Evolutionary conservation across 2,888 invertebrate species (phyloP), one percentile per base, ranked within the genome.

Genomic region (Ectemnius cavifrons): DNA sequence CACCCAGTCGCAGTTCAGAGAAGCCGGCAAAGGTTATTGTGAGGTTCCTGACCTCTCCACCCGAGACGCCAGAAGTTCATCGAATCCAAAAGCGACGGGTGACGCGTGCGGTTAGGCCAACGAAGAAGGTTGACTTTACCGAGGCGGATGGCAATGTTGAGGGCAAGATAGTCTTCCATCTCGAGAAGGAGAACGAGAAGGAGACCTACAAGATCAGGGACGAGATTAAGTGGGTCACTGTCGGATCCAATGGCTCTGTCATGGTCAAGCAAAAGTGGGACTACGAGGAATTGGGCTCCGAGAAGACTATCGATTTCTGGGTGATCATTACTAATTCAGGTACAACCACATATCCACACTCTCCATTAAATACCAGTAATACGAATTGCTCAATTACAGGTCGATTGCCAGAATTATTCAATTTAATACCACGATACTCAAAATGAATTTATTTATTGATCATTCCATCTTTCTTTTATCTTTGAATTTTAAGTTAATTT

Each of bases 181-280:
- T 98, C 84, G 97, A 97, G 89, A 97, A 97, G 91, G 97, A 97
- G 92, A 96, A 97, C 64, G 97, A 97, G 83, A 94, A 96, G 87
- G 97, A 98, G 91, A 97, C 96, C 11, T 98, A 97, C 91, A 97
- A 97, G 92, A 97, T 98, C 87, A 93, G 97, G 85, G 97, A 97
- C 88, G 97, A 97, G 90, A 98, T 97, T 92, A 95, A 96, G 81
- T 98, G 98, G 97, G 97, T 98, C 70, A 96, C 96, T 60, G 97
- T 98, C 67, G 97, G 97, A 91, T 94, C 96, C 60, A 97, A 96
- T 92, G 98, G 98, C 84, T 96, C 97, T 70, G 97, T 98, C 87
- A 94, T 96, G 88, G 97, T 98, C 80, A 97, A 97, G 92, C 97
- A 97, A 94, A 97, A 97, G 94, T 98, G 98, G 98, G 97, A 98